Evolutionary conservation across 2,888 invertebrate genomes (phyloP).

Genomic region (Thymelicus sylvestris): DNA sequence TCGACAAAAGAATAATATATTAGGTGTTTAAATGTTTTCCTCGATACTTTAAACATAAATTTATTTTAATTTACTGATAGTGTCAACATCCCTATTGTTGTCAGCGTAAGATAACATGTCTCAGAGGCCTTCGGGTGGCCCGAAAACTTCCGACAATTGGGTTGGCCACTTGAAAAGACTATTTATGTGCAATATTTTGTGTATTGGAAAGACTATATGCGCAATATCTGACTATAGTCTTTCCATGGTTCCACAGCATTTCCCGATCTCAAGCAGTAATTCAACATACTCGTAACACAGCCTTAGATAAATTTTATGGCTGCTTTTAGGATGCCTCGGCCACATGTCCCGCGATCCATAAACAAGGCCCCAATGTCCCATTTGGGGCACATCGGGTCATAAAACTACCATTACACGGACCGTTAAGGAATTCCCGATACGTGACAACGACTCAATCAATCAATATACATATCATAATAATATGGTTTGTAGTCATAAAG

Average conservation of each 20-base stretch:
- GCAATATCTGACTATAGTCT: no score
- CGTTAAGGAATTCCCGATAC: conserved; percentile 43
- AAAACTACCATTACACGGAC: conserved; percentile 51
- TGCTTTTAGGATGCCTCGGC: background rate
- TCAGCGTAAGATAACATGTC: no score
- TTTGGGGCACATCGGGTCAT: conserved; percentile 48
- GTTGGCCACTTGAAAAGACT: no score
- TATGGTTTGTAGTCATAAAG: conserved; percentile 4
- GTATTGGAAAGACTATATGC: no score
- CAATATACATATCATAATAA: conserved; percentile 38
- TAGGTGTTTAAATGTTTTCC: no score
- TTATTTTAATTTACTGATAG: no score
- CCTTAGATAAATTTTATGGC: conserved; percentile 11
- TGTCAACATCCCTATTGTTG: no score
- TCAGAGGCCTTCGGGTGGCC: no score
- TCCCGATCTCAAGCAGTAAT: background rate
- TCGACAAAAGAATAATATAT: no score
- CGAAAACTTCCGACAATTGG: no score
- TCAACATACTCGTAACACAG: conserved; percentile 6
- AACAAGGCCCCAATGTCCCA: conserved; percentile 51
- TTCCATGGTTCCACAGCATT: background rate
- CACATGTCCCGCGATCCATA: conserved; percentile 45
- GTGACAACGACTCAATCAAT: conserved; percentile 38
- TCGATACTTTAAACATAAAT: no score
- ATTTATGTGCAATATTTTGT: no score